Percentiles rank a stretch among this genome's conserved stretches.
phyloP scores from a whole-genome alignment of 2,113 vertebrate species.

The Piaya cayana region DNA sequence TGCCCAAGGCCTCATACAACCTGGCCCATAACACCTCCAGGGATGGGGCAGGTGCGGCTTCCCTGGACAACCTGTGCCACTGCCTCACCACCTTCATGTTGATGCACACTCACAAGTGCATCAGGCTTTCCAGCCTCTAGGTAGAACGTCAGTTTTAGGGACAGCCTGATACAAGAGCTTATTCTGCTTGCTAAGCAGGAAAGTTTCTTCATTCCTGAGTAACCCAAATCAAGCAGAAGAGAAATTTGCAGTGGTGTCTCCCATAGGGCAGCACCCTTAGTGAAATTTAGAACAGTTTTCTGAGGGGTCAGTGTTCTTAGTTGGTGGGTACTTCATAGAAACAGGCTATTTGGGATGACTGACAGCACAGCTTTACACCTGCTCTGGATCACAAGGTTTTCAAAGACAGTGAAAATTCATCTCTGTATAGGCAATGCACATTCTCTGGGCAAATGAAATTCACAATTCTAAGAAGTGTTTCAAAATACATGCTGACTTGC shows the following conservation, averaged over 20 bases:
- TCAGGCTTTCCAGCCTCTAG: neutral
- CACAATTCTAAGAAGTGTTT: neutral
- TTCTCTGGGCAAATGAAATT: neutral
- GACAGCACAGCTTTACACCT: neutral
- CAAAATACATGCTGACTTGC: neutral
- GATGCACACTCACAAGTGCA: too few relatives aligned
- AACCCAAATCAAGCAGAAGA: neutral
- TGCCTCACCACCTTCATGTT: too few relatives aligned
- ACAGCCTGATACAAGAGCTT: neutral
- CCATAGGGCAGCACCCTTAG: neutral
- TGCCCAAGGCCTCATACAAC: too few relatives aligned
- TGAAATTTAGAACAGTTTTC: neutral
- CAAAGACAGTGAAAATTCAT: neutral
- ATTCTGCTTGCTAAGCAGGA: neutral
- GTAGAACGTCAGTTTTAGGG: neutral
- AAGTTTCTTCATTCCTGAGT: neutral
- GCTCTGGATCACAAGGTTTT: neutral
- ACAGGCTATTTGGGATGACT: accelerated
- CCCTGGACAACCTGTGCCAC: too few relatives aligned
- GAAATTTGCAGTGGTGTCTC: neutral
- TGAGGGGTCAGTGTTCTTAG: neutral
- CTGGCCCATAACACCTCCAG: too few relatives aligned
- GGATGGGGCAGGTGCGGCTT: too few relatives aligned
- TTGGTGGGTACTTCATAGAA: neutral
- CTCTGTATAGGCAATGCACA: neutral